Base-by-base conservation (phyloP, 2,888 invertebrate genomes). In the Phortica magna region DNA sequence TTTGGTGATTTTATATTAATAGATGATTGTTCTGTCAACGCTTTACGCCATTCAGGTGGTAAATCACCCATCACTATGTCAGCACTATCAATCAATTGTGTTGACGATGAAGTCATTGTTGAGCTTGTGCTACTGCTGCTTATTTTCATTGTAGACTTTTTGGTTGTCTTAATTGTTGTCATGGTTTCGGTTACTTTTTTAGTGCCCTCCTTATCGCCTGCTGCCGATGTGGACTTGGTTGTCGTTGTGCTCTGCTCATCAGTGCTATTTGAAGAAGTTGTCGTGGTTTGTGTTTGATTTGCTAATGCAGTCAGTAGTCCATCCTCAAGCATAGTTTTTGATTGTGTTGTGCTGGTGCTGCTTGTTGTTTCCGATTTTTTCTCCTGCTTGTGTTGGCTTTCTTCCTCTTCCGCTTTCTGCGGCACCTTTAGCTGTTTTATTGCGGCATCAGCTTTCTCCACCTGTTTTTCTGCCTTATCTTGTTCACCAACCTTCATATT, bases 121-220 rank as follows among this genome's bases (percentile, higher is more conserved):
- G 76, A 73, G 70, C 61, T 68, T n/a, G 76, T 75, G 48, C 77
- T 82, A 55, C 76, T 78, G 19, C 76, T 80, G 77, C 82, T 83
- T 72, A 81, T 84, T 0, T 81, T 85, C 75, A 85, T 85, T 57
- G 84, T 85, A 64, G 88, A 59, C n/a, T 64, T 59, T 19, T 10
- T 48, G 43, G 64, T 73, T 10, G 73, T 73, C 48, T 71, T 71
- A n/a, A 55, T 71, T 31, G 53, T 84, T 0, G 82, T 85, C 75
- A 85, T 88, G 48, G 82, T 59, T 22, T 14, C 85, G 0, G 78
- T 76, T 67, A 83, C 79, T 42, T 79, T 85, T 10, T 82, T 77
- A 12, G 80, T 82, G 42, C 84, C 78, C 17, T 85, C 84, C 7
- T 75, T 80, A 72, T 75, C 81, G 12, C 78, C 77, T 0, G 77